These are phyloP conservation scores for Hydrolagus affinis DNA, from an alignment of 2,113 vertebrate genomes.

Conservation along the genomic window DNA sequence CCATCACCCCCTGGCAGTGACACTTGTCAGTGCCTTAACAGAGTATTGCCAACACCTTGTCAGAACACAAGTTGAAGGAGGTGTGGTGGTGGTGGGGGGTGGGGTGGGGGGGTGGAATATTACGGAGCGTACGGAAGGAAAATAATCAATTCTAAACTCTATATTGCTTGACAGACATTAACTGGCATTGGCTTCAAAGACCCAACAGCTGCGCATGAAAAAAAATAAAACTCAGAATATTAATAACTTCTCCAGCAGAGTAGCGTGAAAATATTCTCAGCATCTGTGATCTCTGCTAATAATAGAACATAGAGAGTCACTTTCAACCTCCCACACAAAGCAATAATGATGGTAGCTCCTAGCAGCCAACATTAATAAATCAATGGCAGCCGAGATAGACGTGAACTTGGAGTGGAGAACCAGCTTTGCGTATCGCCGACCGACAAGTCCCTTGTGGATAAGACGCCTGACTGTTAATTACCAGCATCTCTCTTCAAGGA, in stretches of 20 bases:
- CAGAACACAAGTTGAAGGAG: neutral
- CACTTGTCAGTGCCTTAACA: too few species aligned
- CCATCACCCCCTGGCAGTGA: too few species aligned
- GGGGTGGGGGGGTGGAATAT: too few species aligned
- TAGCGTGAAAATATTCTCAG: constrained; percentile 15
- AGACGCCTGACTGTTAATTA: neutral
- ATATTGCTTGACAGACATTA: neutral
- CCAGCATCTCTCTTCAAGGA: neutral
- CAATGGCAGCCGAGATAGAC: neutral
- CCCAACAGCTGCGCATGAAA: constrained; percentile 9
- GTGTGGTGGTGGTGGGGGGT: neutral
- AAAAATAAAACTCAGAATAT: constrained; percentile 2
- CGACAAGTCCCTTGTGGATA: neutral
- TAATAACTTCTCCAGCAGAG: constrained; percentile 6
- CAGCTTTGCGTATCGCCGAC: neutral
- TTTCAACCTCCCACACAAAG: constrained; percentile 25
- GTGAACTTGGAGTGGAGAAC: neutral
- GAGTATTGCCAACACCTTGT: neutral
- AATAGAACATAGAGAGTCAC: constrained; percentile 2
- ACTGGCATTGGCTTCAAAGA: constrained; percentile 6
- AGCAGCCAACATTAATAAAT: constrained; percentile 17
- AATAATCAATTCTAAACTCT: neutral
- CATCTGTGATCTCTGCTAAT: constrained; percentile 14
- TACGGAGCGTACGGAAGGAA: neutral
- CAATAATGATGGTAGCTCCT: neutral